Base-by-base conservation (phyloP, 2,797 vertebrate species). In the Leptodactylus fallax region DNA sequence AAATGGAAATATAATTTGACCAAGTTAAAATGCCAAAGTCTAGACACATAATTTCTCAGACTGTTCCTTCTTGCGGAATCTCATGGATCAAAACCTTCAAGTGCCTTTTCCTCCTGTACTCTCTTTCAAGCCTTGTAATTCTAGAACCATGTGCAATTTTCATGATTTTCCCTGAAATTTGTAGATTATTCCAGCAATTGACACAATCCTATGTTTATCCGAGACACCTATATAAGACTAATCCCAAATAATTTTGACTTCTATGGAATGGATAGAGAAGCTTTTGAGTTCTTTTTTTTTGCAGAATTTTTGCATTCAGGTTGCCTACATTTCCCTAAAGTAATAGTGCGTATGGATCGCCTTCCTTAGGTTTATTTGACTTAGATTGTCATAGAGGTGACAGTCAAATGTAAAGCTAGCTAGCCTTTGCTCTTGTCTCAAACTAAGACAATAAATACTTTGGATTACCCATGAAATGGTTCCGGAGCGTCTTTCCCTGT, bases 1-100 rank as follows among this genome's bases (percentile, higher is more conserved):
- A 89, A 86, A 74, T 89, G 88, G 85, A 86, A 89, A 89, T 87
- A 23, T 86, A 63, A 79, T 89, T 83, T 79, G 27, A 58, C 72
- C 19, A 76, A 67, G 23, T 80, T 72, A 74, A 81, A 81, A 51
- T 74, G 79, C 85, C 45, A 47, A 19, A 79, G 88, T 89, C 88
- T 89, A 89, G 88, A 89, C 88, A 83, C 36, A 60, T 76, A 23
- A 82, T 86, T 86, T 69, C 47, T 74, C 61, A 79, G 55, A 83
- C 71, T 76, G 58, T 81, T 76, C 60, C 67, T 21, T 27, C 58
- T 53, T 80, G 79, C 19, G 19, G 77, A 51, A 61, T 87, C 23
- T 88, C 55, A 88, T 49, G 77, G 45, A 63, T 78, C 12, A 58
- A 58, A 84, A 61, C 27, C 25, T 17, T 63, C 36, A 12, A 55